phyloP scores from a whole-genome alignment of 2,888 invertebrate species.

The Chloroclystis v-ata region DNA sequence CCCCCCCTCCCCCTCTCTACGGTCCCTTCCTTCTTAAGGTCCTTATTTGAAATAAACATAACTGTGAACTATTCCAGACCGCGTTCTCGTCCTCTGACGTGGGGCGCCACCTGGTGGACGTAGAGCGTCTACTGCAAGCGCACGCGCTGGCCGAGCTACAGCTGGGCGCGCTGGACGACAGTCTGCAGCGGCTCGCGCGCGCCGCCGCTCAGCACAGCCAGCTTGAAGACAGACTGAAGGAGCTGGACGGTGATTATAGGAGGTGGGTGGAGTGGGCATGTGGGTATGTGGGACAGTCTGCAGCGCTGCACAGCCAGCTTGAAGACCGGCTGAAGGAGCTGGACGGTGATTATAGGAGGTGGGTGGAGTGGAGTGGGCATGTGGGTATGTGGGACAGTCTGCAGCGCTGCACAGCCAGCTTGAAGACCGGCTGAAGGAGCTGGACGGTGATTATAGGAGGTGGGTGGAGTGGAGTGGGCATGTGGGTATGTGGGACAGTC shows the following conservation, averaged over 20 bases:
- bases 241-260: slow-evolving; percentile 87
- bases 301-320: slow-evolving; percentile 80
- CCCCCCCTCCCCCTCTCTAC: too few species aligned
- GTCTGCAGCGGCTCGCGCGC: slow-evolving; percentile 86
- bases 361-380: neutral
- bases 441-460: too few species aligned
- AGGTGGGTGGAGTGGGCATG: too few species aligned
- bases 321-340: slow-evolving; percentile 87
- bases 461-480: too few species aligned
- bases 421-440: too few species aligned
- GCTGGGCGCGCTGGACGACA: slow-evolving; percentile 92
- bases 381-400: neutral
- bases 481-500: too few species aligned
- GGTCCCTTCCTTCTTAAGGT: too few species aligned
- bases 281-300: too few species aligned
- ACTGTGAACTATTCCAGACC: too few species aligned
- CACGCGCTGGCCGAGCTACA: slow-evolving; percentile 95
- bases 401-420: too few species aligned
- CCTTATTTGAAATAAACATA: too few species aligned
- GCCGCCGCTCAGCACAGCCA: slow-evolving; percentile 78
- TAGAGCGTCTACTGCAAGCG: slow-evolving; percentile 95
- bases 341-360: slow-evolving; percentile 87
- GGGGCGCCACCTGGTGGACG: slow-evolving; percentile 95
- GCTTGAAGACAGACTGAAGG: slow-evolving; percentile 85
- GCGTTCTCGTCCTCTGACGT: slow-evolving; percentile 90